These are phyloP conservation scores for Venustoraphidia nigricollis DNA, from an alignment of 2,888 invertebrate genomes.

Conservation along the genomic window DNA sequence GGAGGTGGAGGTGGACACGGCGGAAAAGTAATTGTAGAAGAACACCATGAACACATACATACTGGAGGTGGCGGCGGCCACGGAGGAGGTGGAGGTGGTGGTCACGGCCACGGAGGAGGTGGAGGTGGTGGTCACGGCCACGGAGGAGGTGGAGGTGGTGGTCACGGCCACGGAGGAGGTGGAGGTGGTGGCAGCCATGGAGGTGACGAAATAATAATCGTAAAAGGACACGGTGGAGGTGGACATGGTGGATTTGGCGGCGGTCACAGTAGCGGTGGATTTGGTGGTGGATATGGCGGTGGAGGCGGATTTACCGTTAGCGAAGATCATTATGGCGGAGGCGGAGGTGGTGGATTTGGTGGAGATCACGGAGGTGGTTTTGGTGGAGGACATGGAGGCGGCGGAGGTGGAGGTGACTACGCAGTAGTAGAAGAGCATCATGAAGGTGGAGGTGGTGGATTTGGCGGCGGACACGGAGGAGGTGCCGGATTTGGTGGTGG, in stretches of 20 bases:
- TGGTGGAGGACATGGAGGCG: slow-evolving; percentile 6
- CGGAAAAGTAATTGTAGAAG: slow-evolving; percentile 18
- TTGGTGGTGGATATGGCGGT: slow-evolving; percentile 10
- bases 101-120: slow-evolving; percentile 17
- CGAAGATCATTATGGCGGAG: slow-evolving; percentile 8
- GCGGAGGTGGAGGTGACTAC: slow-evolving; percentile 3
- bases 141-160: slow-evolving; percentile 8
- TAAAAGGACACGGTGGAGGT: slow-evolving; percentile 1
- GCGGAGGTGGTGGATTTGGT: slow-evolving; percentile 4
- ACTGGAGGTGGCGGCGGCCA: slow-evolving; percentile 17
- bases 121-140: slow-evolving; percentile 11
- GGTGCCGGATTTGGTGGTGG: neutral
- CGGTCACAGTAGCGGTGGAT: slow-evolving; percentile 6
- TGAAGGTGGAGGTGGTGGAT: neutral
- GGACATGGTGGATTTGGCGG: slow-evolving; percentile 4
- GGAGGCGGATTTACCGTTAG: slow-evolving; percentile 6
- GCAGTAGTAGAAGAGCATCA: neutral
- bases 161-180: slow-evolving; percentile 6
- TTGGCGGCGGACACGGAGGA: neutral
- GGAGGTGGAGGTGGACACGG: slow-evolving; percentile 14
- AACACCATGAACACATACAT: slow-evolving; percentile 11
- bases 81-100: slow-evolving; percentile 31
- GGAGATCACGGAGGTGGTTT: slow-evolving; percentile 1
- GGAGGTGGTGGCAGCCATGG: slow-evolving; percentile 10
- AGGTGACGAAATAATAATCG: slow-evolving; percentile 4